phyloP scores from a whole-genome alignment of 1,140 invertebrate species.

The Venturia canescens region DNA sequence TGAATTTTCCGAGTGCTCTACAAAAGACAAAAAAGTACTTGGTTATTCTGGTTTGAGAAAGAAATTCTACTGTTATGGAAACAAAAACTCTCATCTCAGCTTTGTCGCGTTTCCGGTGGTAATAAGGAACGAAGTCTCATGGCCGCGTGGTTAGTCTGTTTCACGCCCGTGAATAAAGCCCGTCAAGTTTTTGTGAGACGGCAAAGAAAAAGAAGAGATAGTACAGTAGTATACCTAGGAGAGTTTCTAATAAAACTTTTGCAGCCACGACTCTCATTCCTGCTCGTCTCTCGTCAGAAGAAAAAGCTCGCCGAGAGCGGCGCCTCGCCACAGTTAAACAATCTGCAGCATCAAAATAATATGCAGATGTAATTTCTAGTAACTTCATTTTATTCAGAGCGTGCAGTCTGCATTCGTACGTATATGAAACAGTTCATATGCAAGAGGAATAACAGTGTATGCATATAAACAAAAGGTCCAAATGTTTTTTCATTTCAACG shows the following conservation, averaged over 20 bases:
- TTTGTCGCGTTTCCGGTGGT: background rate
- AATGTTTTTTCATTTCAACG: background rate
- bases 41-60: background rate
- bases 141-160: constrained; percentile 12
- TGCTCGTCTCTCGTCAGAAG: constrained; percentile 39
- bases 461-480: background rate
- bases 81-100: constrained; percentile 19
- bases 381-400: constrained; percentile 63
- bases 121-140: constrained; percentile 35
- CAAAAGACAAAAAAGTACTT: background rate
- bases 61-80: background rate
- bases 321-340: constrained; percentile 62
- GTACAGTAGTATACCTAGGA: constrained; percentile 55
- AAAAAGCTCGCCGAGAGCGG: constrained; percentile 13
- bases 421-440: background rate
- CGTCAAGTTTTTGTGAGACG: constrained; percentile 29
- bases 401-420: background rate
- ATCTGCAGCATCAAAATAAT: constrained; percentile 69
- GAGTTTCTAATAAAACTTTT: constrained; percentile 67
- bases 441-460: background rate
- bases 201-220: constrained; percentile 15
- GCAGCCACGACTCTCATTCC: constrained; percentile 45
- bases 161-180: background rate
- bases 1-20: background rate
- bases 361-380: constrained; percentile 69